Base-by-base conservation (phyloP, 2,113 vertebrate genomes). In the Bothrops jararaca region DNA sequence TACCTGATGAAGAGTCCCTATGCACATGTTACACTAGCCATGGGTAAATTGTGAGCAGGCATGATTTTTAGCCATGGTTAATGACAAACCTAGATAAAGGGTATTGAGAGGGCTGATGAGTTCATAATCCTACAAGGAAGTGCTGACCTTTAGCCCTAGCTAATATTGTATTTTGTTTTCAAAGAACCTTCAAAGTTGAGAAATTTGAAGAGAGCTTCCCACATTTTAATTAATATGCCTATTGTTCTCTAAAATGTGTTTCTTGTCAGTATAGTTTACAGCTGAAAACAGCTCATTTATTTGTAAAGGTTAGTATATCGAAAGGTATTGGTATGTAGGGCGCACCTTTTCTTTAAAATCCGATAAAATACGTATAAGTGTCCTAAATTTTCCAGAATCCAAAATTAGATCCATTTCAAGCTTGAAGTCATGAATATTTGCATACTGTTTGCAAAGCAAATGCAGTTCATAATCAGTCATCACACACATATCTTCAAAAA, bases 391-490 rank as follows among this genome's bases (percentile, higher is more conserved):
- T 58, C 99, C 99, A 92, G 99, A 99, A 97, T 99, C 99, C 86
- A 99, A 97, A 92, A 99, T 96, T 58, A 98, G 94, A 42, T 98
- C 94, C 85, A 95, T 98, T 60, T 98, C 97, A 94, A 99, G 98
- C 90, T 97, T 98, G 96, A 98, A 99, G 45, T 96, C 97, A 93
- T 92, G 93, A 94, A 99, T 96, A 64, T 98, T 97, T 50, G 96
- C 96, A 96, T 99, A 99, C 74, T 98, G 98, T 96, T 98, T 98
- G 96, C 99, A 99, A 93, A 99, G 98, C 80, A 97, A 96, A 95
- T 99, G 98, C 88, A 99, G 97, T 94, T 99, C 99, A 97, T 99
- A 99, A 97, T 99, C 99, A 86, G 99, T 99, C 99, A 99, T 99
- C 91, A 99, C 98, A 93, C 98, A 98, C 99, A 99, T 99, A 96